Evolutionary conservation across 2,113 vertebrate genomes (phyloP).

Genomic region (Corythornis madagascariensis): DNA sequence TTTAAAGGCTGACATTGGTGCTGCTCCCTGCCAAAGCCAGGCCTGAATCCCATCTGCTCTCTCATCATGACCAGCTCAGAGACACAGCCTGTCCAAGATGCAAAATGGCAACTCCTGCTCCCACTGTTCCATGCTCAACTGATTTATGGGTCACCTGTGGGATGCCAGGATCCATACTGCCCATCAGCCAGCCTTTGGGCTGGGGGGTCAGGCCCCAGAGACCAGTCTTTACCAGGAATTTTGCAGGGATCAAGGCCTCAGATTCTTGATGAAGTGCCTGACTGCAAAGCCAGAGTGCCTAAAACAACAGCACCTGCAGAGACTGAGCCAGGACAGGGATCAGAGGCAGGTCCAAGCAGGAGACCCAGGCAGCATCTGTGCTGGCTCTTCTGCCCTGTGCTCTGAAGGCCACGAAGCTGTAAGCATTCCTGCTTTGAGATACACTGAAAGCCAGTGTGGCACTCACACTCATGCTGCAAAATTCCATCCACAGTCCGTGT

Average conservation of each 20-base stretch:
- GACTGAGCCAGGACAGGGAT: neutral
- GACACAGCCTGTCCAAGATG: neutral
- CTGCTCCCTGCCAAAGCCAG: conserved; percentile 7
- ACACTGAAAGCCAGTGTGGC: conserved; percentile 38
- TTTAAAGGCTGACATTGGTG: neutral
- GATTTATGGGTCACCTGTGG: conserved; percentile 24
- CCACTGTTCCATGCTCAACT: neutral
- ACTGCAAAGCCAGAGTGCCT: neutral
- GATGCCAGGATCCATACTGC: neutral
- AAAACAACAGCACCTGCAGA: neutral
- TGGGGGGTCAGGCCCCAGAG: neutral
- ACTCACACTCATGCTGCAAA: neutral
- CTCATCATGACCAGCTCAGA: neutral
- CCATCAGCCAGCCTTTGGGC: conserved; percentile 6
- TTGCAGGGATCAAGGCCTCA: neutral
- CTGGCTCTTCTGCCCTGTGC: neutral
- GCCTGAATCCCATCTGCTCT: neutral
- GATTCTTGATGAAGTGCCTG: conserved; percentile 33
- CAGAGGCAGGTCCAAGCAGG: neutral
- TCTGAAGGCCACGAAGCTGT: neutral
- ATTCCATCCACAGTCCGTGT: neutral
- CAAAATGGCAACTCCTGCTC: conserved; percentile 6
- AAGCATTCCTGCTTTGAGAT: conserved; percentile 11
- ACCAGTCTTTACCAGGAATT: conserved; percentile 30
- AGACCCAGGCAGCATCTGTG: neutral